These are phyloP conservation scores for Macrotus californicus DNA, from an alignment of 2,113 vertebrate species.

Conservation along the genomic window DNA sequence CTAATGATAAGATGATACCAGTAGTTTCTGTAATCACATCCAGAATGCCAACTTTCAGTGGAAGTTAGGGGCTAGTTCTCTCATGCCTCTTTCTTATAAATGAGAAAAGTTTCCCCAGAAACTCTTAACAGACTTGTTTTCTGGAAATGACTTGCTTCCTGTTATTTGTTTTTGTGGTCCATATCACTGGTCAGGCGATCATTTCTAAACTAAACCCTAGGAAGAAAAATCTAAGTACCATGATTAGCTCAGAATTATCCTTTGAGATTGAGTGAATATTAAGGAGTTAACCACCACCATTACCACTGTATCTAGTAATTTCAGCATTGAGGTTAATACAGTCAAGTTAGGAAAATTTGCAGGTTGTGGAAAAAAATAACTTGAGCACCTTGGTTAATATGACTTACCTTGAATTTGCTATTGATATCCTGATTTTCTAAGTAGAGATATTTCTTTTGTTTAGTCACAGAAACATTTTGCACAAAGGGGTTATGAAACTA, in stretches of 20 bases:
- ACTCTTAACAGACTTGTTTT: neutral
- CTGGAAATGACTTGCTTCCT: neutral
- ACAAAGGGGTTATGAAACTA: neutral
- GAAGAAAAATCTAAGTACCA: neutral
- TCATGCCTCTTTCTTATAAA: neutral
- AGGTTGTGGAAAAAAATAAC: neutral
- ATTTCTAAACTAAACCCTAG: neutral
- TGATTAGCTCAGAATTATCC: neutral
- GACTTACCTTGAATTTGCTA: neutral
- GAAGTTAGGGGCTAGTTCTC: neutral
- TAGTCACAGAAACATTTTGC: constrained; percentile 13
- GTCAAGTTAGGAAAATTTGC: neutral
- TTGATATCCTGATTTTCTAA: neutral
- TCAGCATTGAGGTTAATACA: neutral
- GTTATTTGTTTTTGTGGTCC: neutral
- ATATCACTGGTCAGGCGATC: neutral
- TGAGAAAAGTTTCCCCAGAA: neutral
- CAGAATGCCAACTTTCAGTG: neutral
- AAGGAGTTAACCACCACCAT: neutral
- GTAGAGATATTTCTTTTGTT: neutral
- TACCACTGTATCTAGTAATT: neutral
- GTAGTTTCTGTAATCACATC: neutral
- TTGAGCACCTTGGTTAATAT: neutral
- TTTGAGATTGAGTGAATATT: neutral
- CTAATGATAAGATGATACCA: neutral